Evolutionary conservation across 2,888 invertebrate species (phyloP).

Genomic region (Morpho achilles): DNA sequence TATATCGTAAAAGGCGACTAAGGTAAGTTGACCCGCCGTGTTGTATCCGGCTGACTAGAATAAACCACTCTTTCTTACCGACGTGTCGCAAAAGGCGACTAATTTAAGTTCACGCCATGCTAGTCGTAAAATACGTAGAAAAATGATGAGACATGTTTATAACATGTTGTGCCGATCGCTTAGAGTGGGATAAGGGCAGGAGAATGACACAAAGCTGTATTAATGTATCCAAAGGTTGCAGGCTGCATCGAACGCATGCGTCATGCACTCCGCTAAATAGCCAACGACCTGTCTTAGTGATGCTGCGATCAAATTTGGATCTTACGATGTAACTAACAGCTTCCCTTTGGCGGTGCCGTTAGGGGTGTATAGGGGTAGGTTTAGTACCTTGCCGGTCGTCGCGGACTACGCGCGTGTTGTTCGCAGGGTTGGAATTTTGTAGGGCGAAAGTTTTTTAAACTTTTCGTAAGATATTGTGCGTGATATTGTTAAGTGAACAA

Average conservation of each 20-base stretch:
- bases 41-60: too few species aligned
- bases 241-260: conserved; percentile 53
- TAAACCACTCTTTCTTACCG: too few species aligned
- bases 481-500: conserved; percentile 8
- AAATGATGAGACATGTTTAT: too few species aligned
- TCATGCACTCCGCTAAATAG: conserved; percentile 43
- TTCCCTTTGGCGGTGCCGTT: conserved; percentile 52
- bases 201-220: conserved; percentile 19
- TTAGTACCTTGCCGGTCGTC: conserved; percentile 53
- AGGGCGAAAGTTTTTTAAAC: conserved; percentile 57
- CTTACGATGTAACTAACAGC: conserved; percentile 69
- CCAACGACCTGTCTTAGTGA: conserved; percentile 64
- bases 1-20: too few species aligned
- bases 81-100: too few species aligned
- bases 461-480: conserved; percentile 26
- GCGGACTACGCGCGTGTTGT: conserved; percentile 44
- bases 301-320: conserved; percentile 76
- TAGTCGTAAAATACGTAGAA: too few species aligned
- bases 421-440: conserved; percentile 9
- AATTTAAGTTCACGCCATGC: too few species aligned
- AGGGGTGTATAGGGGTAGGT: conserved; percentile 31
- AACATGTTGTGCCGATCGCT: too few species aligned
- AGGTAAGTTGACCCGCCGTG: too few species aligned
- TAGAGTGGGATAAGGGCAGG: too few species aligned
- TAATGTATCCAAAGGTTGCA: conserved; percentile 37